Evolutionary conservation across 1,140 invertebrate species (phyloP).

Genomic region (Harpegnathos saltator): DNA sequence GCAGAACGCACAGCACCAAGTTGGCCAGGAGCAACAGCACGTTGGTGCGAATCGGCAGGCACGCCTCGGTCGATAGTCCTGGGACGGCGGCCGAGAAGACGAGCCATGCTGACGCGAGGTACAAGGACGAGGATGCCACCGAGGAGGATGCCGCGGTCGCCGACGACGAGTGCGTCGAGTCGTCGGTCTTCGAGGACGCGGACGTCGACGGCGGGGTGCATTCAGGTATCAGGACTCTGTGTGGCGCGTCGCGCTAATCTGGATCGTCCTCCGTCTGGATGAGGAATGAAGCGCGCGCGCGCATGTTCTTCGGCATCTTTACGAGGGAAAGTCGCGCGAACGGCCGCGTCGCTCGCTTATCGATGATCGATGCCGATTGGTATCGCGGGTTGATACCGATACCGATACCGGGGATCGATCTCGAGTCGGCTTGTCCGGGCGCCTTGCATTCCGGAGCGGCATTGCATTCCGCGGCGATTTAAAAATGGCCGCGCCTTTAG

Average conservation of each 20-base stretch:
- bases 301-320: too few relatives aligned
- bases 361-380: too few relatives aligned
- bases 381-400: too few relatives aligned
- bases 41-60: constrained; percentile 71
- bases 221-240: constrained; percentile 62
- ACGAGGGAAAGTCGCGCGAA: too few relatives aligned
- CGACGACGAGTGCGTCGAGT: constrained; percentile 75
- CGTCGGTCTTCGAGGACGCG: constrained; percentile 78
- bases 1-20: constrained; percentile 90
- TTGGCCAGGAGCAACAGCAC: constrained; percentile 88
- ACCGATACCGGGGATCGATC: too few relatives aligned
- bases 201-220: constrained; percentile 86
- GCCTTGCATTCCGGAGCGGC: too few relatives aligned
- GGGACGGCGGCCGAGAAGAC: constrained; percentile 59
- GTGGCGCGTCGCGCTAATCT: not conserved
- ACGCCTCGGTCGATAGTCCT: constrained; percentile 70
- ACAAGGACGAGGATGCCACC: constrained; percentile 60
- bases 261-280: not conserved
- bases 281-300: not conserved
- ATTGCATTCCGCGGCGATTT: too few relatives aligned
- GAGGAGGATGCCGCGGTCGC: constrained; percentile 69
- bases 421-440: too few relatives aligned
- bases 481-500: too few relatives aligned
- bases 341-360: too few relatives aligned
- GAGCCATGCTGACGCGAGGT: constrained; percentile 59